Evolutionary conservation across 1,140 invertebrate genomes (phyloP).

Genomic region (Sinonovacula constricta): DNA sequence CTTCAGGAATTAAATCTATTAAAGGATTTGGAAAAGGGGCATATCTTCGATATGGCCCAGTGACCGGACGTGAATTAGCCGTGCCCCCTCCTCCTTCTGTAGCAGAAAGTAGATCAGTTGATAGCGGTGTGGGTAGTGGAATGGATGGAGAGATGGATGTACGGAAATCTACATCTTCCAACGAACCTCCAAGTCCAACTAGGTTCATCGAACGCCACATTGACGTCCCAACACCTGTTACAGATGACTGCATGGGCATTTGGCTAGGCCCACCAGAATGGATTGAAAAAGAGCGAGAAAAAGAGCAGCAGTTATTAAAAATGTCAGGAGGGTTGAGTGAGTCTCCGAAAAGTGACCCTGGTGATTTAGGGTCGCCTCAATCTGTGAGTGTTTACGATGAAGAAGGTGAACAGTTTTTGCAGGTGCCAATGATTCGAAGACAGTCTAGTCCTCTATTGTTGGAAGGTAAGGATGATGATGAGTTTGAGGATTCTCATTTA

Average conservation of each 20-base stretch:
- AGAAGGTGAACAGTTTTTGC: constrained; percentile 55
- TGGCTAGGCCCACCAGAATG: constrained; percentile 76
- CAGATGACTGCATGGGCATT: constrained; percentile 54
- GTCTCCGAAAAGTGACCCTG: constrained; percentile 41
- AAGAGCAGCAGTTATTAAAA: constrained; percentile 61
- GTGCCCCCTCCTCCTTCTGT: constrained; percentile 55
- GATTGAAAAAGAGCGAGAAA: constrained; percentile 66
- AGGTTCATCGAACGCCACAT: constrained; percentile 51
- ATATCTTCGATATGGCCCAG: constrained; percentile 53
- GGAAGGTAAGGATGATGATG: constrained; percentile 53
- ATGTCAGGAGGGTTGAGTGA: constrained; percentile 46
- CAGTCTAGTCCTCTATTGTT: constrained; percentile 70
- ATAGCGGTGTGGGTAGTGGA: constrained; percentile 68
- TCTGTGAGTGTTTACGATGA: constrained; percentile 25
- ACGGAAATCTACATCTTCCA: constrained; percentile 64
- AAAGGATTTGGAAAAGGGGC: constrained; percentile 61
- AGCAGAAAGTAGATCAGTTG: constrained; percentile 63
- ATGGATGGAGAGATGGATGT: constrained; percentile 63
- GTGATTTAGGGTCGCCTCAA: constrained; percentile 23
- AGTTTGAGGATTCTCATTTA: constrained; percentile 41
- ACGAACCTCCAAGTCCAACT: constrained; percentile 67
- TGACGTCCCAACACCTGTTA: constrained; percentile 49
- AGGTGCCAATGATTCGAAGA: constrained; percentile 64
- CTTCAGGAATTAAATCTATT: constrained; percentile 65
- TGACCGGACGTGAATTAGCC: constrained; percentile 60